phyloP scores from a whole-genome alignment of 35 echinoderm and acorn worm genomes.

The Lytechinus variegatus region DNA sequence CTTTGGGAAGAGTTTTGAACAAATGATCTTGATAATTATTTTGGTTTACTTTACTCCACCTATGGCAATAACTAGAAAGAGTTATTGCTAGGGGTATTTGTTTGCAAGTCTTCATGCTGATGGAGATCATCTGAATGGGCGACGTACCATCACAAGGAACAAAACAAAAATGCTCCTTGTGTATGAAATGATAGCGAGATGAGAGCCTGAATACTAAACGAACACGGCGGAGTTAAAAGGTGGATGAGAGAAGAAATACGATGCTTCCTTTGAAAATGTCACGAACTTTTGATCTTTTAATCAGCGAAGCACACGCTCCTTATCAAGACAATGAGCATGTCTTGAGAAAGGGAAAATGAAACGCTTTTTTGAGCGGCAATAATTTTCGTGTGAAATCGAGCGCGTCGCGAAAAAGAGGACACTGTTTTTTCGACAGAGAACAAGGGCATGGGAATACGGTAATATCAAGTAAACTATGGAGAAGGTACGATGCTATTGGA shows the following conservation, averaged over 20 bases:
- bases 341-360: background rate
- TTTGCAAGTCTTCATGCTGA: background rate
- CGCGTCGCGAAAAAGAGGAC: background rate
- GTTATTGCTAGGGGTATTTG: too few species aligned
- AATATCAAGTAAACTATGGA: background rate
- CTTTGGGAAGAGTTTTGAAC: too few species aligned
- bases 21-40: background rate
- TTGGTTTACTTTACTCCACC: background rate
- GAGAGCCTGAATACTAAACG: background rate
- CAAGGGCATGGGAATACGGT: background rate
- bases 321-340: background rate
- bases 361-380: background rate
- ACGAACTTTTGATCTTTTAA: slow-evolving; percentile 11
- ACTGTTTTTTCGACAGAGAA: background rate
- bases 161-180: background rate
- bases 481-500: background rate
- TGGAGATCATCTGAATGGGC: background rate
- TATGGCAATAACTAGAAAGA: too few species aligned
- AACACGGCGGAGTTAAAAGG: background rate
- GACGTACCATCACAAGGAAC: background rate
- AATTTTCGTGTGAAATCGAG: slow-evolving; percentile 1
- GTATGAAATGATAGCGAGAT: background rate
- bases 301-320: background rate
- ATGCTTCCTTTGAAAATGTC: background rate
- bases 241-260: background rate